A percentile compares a stretch with the other conserved stretches of the same genome.
Evolutionary conservation across 2,113 vertebrate genomes (phyloP).

Genomic region (Leucosticte australis): DNA sequence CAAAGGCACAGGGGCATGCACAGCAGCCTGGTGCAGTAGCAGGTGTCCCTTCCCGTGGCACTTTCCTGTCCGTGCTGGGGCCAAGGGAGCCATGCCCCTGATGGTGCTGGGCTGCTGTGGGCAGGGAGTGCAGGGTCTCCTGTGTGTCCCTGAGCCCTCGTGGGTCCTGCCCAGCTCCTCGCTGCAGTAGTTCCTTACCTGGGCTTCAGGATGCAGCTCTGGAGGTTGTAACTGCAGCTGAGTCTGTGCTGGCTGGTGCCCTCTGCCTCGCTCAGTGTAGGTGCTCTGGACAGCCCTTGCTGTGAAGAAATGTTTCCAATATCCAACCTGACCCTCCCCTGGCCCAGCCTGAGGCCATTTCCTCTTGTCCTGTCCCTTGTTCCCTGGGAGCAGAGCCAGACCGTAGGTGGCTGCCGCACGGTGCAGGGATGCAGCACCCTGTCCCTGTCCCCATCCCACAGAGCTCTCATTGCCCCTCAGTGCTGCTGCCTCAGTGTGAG

Average conservation of each 20-base stretch:
- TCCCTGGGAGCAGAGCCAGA: neutral
- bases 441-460: neutral
- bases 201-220: accelerated
- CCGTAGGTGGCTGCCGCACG: accelerated
- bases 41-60: neutral
- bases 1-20: neutral
- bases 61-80: accelerated
- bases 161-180: neutral
- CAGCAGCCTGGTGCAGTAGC: neutral
- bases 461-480: accelerated
- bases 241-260: neutral
- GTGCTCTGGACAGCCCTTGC: neutral
- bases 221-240: accelerated
- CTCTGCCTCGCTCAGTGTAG: accelerated
- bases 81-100: neutral
- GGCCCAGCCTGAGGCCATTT: neutral
- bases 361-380: neutral
- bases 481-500: neutral
- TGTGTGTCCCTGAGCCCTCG: neutral
- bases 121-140: neutral
- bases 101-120: neutral
- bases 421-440: neutral
- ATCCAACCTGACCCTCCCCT: neutral
- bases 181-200: accelerated
- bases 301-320: neutral